phyloP scores from a whole-genome alignment of 2,113 vertebrate genomes.

The Lepus americanus region DNA sequence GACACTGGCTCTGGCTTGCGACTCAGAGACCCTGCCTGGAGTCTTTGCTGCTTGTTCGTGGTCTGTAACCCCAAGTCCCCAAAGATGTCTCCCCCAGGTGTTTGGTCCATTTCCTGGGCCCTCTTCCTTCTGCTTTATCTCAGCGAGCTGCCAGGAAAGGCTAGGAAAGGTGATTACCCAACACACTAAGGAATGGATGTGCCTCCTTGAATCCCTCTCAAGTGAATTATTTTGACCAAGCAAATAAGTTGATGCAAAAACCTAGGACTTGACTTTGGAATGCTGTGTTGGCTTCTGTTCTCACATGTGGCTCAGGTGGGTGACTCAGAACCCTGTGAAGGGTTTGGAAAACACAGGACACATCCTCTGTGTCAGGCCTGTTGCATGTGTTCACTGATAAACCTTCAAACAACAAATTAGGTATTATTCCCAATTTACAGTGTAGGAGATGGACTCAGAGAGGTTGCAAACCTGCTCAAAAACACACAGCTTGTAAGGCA shows the following conservation, averaged over 20 bases:
- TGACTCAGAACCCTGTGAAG: background rate
- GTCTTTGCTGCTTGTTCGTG: background rate
- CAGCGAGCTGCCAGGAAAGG: background rate
- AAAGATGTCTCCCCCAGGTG: background rate
- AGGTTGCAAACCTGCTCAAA: background rate
- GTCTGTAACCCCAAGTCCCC: background rate
- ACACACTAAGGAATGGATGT: background rate
- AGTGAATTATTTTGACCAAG: background rate
- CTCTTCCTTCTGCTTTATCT: background rate
- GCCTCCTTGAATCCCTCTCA: too few relatives aligned
- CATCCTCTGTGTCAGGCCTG: background rate
- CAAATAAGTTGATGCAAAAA: background rate
- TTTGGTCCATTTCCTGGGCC: background rate
- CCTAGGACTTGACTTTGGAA: background rate
- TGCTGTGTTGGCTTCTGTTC: background rate
- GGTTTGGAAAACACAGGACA: background rate
- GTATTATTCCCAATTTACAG: too few relatives aligned
- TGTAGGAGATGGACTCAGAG: background rate
- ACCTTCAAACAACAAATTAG: background rate
- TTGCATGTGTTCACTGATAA: background rate
- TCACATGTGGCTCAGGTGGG: background rate
- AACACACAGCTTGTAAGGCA: background rate
- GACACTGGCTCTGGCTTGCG: background rate
- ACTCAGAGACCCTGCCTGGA: background rate
- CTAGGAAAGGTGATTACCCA: background rate